phyloP scores from a whole-genome alignment of 2,888 invertebrate genomes.

The Dichetophora obliterata region DNA sequence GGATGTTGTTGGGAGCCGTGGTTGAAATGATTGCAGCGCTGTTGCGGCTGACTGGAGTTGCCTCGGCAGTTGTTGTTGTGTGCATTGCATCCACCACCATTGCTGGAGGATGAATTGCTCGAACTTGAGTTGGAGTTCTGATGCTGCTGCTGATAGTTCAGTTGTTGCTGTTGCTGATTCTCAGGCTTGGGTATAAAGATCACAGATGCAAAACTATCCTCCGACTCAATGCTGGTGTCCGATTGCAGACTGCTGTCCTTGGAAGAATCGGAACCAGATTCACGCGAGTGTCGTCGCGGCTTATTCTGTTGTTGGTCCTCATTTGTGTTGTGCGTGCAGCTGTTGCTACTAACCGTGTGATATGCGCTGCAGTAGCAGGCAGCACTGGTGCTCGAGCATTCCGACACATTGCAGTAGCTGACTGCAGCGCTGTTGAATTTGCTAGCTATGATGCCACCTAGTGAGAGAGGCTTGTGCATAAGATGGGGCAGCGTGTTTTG shows the following conservation, averaged over 20 bases:
- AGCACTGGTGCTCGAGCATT: conserved; percentile 63
- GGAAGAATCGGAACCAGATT: conserved; percentile 90
- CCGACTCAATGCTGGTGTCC: conserved; percentile 93
- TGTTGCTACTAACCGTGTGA: conserved; percentile 56
- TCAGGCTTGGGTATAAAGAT: conserved; percentile 91
- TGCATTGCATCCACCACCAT: conserved; percentile 52
- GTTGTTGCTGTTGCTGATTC: conserved; percentile 65
- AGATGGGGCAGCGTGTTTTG: conserved; percentile 46
- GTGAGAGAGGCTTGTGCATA: conserved; percentile 51
- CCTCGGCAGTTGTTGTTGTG: conserved; percentile 19
- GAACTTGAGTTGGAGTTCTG: conserved; percentile 66
- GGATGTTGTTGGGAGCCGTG: conserved; percentile 41
- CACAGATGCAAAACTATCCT: conserved; percentile 93
- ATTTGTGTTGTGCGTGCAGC: conserved; percentile 51
- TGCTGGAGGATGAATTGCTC: conserved; percentile 66
- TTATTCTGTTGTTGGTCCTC: conserved; percentile 65
- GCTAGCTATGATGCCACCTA: conserved; percentile 42
- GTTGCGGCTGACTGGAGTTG: conserved; percentile 33
- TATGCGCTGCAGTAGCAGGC: conserved; percentile 62
- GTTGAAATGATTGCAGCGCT: conserved; percentile 47
- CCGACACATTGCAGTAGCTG: conserved; percentile 59
- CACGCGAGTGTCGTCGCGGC: conserved; percentile 82
- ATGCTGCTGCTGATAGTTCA: conserved; percentile 63
- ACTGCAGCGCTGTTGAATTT: conserved; percentile 55
- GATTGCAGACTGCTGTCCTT: conserved; percentile 92